Conservation (phyloP, 2,797 vertebrate genomes). For the Amblyopsis hoosieri region DNA sequence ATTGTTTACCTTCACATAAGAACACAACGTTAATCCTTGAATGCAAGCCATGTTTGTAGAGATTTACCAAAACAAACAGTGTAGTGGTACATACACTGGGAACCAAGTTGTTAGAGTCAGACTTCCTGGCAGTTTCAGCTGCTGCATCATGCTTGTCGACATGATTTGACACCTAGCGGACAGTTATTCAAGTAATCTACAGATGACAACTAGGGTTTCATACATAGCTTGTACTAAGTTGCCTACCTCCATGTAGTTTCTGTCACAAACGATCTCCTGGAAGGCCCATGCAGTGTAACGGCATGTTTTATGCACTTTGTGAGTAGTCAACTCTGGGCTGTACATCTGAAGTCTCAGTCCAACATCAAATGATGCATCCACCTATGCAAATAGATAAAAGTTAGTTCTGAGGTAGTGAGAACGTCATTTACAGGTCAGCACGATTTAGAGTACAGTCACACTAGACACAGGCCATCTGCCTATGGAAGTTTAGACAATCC, state of each 20-base stretch:
- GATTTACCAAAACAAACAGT: not conserved
- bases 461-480: not conserved
- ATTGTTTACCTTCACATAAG: conserved; percentile 37
- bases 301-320: conserved; percentile 74
- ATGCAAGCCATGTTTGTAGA: not conserved
- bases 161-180: conserved; percentile 67
- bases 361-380: conserved; percentile 67
- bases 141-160: conserved; percentile 31
- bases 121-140: conserved; percentile 7
- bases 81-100: conserved; percentile 34
- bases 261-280: conserved; percentile 81
- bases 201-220: not conserved
- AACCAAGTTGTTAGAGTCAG: not conserved
- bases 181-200: not conserved
- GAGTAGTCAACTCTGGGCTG: conserved; percentile 41
- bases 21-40: not conserved
- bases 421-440: not conserved
- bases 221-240: not conserved
- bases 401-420: not conserved
- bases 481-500: not conserved
- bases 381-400: conserved; percentile 54
- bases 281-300: conserved; percentile 66
- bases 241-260: conserved; percentile 86
- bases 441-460: not conserved
- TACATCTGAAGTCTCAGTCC: conserved; percentile 70